phyloP scores from a whole-genome alignment of 2,888 invertebrate species.

The Masnerella sp. region DNA sequence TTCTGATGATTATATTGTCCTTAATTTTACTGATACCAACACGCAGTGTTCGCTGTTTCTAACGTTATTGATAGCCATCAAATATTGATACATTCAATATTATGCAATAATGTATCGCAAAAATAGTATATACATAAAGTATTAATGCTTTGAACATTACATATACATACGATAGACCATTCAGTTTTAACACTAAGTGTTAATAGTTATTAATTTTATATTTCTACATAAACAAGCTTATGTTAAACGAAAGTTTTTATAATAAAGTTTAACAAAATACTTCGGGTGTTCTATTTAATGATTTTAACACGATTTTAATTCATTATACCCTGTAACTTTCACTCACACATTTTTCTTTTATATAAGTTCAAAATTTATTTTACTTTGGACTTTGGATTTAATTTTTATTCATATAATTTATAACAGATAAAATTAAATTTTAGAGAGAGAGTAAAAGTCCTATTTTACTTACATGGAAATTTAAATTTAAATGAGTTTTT shows the following conservation, averaged over 20 bases:
- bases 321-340: no score
- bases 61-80: constrained; percentile 9
- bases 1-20: background rate
- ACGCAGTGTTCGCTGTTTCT: constrained; percentile 11
- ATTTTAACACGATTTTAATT: no score
- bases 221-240: constrained; percentile 27
- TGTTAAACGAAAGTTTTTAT: constrained; percentile 32
- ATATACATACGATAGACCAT: constrained; percentile 10
- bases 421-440: no score
- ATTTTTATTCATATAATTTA: no score
- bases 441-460: no score
- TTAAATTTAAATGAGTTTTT: background rate
- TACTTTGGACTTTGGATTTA: no score
- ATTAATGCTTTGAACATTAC: constrained; percentile 36
- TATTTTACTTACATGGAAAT: no score
- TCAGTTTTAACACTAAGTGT: constrained; percentile 19
- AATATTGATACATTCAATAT: constrained; percentile 12
- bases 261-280: constrained; percentile 38
- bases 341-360: no score
- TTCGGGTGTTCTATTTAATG: background rate
- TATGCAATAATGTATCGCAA: constrained; percentile 8
- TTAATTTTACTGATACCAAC: constrained; percentile 24
- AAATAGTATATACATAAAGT: constrained; percentile 9
- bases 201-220: constrained; percentile 41
- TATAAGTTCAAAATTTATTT: no score